Percentiles rank a stretch among this genome's conserved stretches.
Evolutionary conservation across 2,797 vertebrate species (phyloP).

Genomic region (Notamacropus eugenii): DNA sequence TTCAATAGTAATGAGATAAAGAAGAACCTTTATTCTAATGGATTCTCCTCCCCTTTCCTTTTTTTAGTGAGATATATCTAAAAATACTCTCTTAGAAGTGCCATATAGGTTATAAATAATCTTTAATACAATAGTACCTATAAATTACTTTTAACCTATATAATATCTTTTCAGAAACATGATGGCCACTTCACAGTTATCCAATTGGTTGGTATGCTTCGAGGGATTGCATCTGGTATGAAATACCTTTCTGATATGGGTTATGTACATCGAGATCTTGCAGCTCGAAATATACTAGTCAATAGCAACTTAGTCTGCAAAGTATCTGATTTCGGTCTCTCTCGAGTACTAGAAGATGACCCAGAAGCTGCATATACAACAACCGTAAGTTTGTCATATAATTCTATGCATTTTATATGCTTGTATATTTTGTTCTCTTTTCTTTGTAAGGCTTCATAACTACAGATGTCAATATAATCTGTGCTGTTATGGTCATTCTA

Average conservation of each 20-base stretch:
- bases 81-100: background rate
- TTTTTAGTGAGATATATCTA: background rate
- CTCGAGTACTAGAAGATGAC: conserved; percentile 95
- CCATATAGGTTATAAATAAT: background rate
- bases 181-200: conserved; percentile 90
- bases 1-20: background rate
- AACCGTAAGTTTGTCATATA: conserved; percentile 88
- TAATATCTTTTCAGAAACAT: conserved; percentile 85
- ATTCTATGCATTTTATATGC: background rate
- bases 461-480: background rate
- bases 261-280: conserved; percentile 96
- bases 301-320: conserved; percentile 98
- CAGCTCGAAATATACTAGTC: conserved; percentile 96
- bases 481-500: background rate
- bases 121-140: background rate
- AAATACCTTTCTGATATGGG: conserved; percentile 98
- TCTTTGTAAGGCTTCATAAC: background rate
- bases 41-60: background rate
- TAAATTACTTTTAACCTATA: conserved; percentile 39
- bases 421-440: background rate
- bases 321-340: conserved; percentile 97
- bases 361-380: conserved; percentile 98
- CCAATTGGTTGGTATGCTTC: conserved; percentile 89
- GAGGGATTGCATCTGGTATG: conserved; percentile 91
- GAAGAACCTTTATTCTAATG: background rate